Percentiles rank a stretch among this genome's conserved stretches.
These are phyloP conservation scores for Dasypolia templi DNA, from an alignment of 2,888 invertebrate genomes.

Conservation along the genomic window DNA sequence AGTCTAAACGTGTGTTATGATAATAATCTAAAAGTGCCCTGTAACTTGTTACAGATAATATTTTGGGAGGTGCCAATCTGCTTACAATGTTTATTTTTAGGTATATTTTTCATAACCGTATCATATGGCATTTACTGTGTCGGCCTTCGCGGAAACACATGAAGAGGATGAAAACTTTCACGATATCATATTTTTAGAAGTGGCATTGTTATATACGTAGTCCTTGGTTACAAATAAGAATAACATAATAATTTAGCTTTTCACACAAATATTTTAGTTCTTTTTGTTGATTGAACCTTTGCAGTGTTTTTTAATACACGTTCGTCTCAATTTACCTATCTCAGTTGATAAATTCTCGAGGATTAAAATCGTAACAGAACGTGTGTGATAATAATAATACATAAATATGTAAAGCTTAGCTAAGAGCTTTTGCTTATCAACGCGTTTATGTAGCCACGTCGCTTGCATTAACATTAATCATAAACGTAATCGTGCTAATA, in stretches of 20 bases:
- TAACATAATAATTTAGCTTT: slow-evolving; percentile 46
- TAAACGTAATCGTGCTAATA: slow-evolving; percentile 35
- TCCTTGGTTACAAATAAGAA: slow-evolving; percentile 45
- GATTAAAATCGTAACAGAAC: slow-evolving; percentile 5
- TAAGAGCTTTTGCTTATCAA: slow-evolving; percentile 55
- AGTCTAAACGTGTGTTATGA: slow-evolving; percentile 43
- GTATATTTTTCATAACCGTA: slow-evolving; percentile 56
- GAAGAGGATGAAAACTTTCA: slow-evolving; percentile 58
- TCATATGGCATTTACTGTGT: slow-evolving; percentile 46
- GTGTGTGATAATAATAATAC: slow-evolving; percentile 5
- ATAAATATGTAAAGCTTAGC: slow-evolving; percentile 31
- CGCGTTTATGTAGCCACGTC: slow-evolving; percentile 24
- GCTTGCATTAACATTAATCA: slow-evolving; percentile 46
- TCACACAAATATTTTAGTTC: slow-evolving; percentile 34
- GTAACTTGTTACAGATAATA: slow-evolving; percentile 65
- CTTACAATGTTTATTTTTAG: slow-evolving; percentile 61
- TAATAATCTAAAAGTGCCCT: slow-evolving; percentile 50
- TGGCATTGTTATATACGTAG: slow-evolving; percentile 48
- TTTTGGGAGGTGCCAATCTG: slow-evolving; percentile 60
- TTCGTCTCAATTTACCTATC: slow-evolving; percentile 20
- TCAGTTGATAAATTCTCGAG: slow-evolving; percentile 17
- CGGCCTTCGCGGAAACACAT: slow-evolving; percentile 48
- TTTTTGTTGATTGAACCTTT: slow-evolving; percentile 44
- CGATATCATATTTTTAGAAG: slow-evolving; percentile 49
- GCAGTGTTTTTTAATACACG: slow-evolving; percentile 22